Evolutionary conservation across 2,888 invertebrate species (phyloP).

Genomic region (Trichacis sp.): DNA sequence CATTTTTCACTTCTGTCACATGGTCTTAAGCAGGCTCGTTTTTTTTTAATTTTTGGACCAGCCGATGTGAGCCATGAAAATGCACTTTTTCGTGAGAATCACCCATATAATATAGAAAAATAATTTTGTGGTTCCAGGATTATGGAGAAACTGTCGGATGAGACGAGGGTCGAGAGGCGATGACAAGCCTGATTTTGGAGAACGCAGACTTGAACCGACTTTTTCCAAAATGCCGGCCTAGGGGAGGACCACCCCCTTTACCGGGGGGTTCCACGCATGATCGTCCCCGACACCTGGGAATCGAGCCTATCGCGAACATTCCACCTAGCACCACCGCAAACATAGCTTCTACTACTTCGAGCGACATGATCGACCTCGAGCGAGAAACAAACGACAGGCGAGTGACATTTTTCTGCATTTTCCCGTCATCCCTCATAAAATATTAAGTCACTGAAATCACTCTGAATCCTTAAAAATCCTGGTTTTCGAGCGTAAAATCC

Average conservation of each 20-base stretch:
- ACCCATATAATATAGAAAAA: too few species aligned
- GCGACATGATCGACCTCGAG: slow-evolving; percentile 67
- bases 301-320: slow-evolving; percentile 46
- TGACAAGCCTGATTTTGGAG: slow-evolving; percentile 69
- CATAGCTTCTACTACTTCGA: slow-evolving; percentile 48
- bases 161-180: slow-evolving; percentile 64
- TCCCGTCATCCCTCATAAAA: too few species aligned
- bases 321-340: slow-evolving; percentile 48
- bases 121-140: slow-evolving; percentile 44
- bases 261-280: slow-evolving; percentile 61
- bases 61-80: too few species aligned
- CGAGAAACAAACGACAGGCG: slow-evolving; percentile 66
- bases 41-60: too few species aligned
- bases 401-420: slow-evolving; percentile 48
- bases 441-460: too few species aligned
- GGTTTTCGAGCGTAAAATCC: too few species aligned
- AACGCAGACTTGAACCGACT: slow-evolving; percentile 68
- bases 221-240: slow-evolving; percentile 69
- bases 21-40: too few species aligned
- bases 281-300: slow-evolving; percentile 54
- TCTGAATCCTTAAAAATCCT: too few species aligned
- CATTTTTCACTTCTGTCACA: too few species aligned
- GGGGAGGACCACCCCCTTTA: slow-evolving; percentile 62
- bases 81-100: too few species aligned
- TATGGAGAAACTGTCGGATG: slow-evolving; percentile 60